Evolutionary conservation across 2,888 invertebrate genomes (phyloP), one percentile per base, ranked within the genome.

Genomic region (Chalcosyrphus nemorum): DNA sequence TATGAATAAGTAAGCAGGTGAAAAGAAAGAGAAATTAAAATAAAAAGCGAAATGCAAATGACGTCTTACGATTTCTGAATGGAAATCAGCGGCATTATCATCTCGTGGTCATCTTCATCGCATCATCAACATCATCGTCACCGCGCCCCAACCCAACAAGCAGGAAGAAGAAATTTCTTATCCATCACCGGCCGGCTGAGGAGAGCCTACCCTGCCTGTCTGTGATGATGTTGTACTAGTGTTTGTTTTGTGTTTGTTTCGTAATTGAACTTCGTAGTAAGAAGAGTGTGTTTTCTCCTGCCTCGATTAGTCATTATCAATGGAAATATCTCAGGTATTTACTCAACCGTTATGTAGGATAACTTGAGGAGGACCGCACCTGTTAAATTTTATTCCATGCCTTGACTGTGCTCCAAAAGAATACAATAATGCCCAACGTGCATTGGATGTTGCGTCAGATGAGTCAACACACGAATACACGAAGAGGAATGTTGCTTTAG

Each of bases 361-460:
- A 50, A 66, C 50, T 59, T 41, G 50, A 76, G 50, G 29, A 59
- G 57, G 29, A 59, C 76, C 66, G 24, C 66, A 76, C 76, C 76
- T 74, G 13, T 3, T 59, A 59, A 52, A 9, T 43, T 9, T 15
- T 13, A 38, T 50, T 21, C 21, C n/a, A 21, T 52, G 21, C 11
- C 9, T 9, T 13, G 21, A n/a, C n/a, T 27, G 45, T 13, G 13
- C 3, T 21, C 15, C 3, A 38, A 27, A 45, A 57, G 45, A 35
- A 32, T 17, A 1, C 29, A 27, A 35, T 54, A n/a, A n/a, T n/a
- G n/a, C n/a, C n/a, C n/a, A n/a, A n/a, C 54, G 54, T 74, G 59
- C 27, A 47, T 72, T 35, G 21, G 21, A 4, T 63, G 9, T 78
- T 82, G 82, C 72, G 50, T 78, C 82, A 82, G 72, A 74, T 78